Evolutionary conservation across 92 coral and sea anemone genomes (phyloP), one percentile per base, ranked within the genome.

Genomic region (Zoanthus sociatus): DNA sequence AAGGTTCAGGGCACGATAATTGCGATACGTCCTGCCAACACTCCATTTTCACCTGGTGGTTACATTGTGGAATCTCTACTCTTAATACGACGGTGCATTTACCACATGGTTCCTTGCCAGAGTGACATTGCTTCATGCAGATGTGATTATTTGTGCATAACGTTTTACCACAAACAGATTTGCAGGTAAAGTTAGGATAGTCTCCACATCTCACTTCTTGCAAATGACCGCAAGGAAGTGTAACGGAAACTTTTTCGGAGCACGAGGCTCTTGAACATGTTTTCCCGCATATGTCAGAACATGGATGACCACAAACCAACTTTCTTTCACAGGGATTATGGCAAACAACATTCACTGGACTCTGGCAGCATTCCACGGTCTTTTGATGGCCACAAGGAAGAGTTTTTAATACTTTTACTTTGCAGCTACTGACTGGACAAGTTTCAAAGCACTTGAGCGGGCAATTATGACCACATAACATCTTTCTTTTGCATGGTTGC

Each of bases 281-380:
- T 1, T 61, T 75, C 7, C 44, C 50, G 45, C 98, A 94, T 7
- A 37, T 32, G n/a, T 89, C 90, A 17, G 78, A 18, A 56, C 98
- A 94, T 26, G 12, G n/a, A 76, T 94, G 98, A 10, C 94, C 95
- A 42, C 98, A 94, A 1, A 83, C 86, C 51, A 94, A 91, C 33
- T 67, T 33, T n/a, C 30, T 67, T 17, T 44, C 44, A 53, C 98
- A 94, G 0, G 88, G 73, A 18, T 53, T 68, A 11, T 63, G 82
- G 63, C 98, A 94, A 16, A 45, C 21, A 10, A 82, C 91, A 0
- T 58, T 81, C 5, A 76, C 89, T 42, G 78, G 50, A 18, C 90
- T 77, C n/a, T 30, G 18, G 75, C 73, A 33, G 46, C 95, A 94
- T 70, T 76, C 63, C 87, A 94, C 73, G 54, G 56, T 37, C 37